Evolutionary conservation across 2,888 invertebrate genomes (phyloP).

Genomic region (Agriopis marginaria): DNA sequence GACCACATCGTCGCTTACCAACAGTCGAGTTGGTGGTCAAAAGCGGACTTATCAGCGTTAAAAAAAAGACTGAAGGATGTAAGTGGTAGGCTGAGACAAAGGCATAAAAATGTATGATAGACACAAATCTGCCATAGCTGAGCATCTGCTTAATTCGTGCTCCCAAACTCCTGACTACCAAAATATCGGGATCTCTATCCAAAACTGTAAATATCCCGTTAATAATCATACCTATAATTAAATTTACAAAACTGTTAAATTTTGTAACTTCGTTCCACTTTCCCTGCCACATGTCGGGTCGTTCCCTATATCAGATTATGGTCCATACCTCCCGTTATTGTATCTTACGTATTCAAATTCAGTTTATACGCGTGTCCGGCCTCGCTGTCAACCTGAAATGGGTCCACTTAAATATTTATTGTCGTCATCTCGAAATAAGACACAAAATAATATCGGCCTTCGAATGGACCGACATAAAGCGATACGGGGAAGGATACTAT

Average conservation of each 20-base stretch:
- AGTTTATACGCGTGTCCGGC: slow-evolving; percentile 40
- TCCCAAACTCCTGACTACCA: too few species aligned
- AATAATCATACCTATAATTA: too few species aligned
- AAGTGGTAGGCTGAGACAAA: too few species aligned
- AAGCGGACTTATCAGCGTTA: too few species aligned
- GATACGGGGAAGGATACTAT: slow-evolving; percentile 18
- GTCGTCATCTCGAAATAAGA: slow-evolving; percentile 37
- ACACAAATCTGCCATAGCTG: too few species aligned
- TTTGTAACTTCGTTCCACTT: not conserved
- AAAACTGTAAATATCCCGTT: too few species aligned
- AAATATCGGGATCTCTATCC: too few species aligned
- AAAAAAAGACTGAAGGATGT: too few species aligned
- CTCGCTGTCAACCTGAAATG: slow-evolving; percentile 42
- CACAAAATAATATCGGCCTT: slow-evolving; percentile 32
- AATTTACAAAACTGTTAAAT: not conserved
- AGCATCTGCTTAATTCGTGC: too few species aligned
- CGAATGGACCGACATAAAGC: slow-evolving; percentile 21
- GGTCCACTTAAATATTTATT: slow-evolving; percentile 41
- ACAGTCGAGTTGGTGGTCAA: too few species aligned
- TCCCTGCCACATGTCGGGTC: not conserved
- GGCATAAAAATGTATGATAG: too few species aligned
- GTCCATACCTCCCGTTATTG: slow-evolving; percentile 20
- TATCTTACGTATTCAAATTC: slow-evolving; percentile 38
- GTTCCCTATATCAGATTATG: slow-evolving; percentile 22
- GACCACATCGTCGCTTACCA: too few species aligned